Percentiles rank a stretch among this genome's conserved stretches.
These are phyloP conservation scores for Parnassius mnemosyne DNA, from an alignment of 2,888 invertebrate genomes.

Conservation along the genomic window DNA sequence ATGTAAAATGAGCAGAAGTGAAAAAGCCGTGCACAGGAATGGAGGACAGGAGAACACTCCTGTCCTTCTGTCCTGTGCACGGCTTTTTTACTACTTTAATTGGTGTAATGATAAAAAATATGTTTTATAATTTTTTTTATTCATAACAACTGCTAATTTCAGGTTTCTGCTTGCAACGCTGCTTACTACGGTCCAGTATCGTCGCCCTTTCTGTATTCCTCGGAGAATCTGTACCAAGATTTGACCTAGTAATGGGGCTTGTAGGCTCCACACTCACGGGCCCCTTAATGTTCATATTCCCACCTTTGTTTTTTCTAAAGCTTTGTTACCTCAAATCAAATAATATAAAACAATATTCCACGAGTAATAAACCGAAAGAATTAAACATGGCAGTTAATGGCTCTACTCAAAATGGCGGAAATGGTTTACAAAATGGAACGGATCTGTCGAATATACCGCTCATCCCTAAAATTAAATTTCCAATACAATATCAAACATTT, in stretches of 20 bases:
- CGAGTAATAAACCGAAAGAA: constrained; percentile 16
- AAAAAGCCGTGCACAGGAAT: too few species aligned
- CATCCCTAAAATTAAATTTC: constrained; percentile 38
- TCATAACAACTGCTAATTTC: constrained; percentile 39
- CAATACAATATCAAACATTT: constrained; percentile 60
- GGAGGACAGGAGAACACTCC: too few species aligned
- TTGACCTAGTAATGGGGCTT: constrained; percentile 92
- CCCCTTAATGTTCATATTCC: constrained; percentile 91
- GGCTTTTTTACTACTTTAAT: too few species aligned
- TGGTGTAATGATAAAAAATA: not conserved
- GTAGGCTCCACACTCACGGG: constrained; percentile 92
- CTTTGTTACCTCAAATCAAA: constrained; percentile 77
- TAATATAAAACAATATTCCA: constrained; percentile 20
- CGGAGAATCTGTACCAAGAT: constrained; percentile 90
- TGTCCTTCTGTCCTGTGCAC: too few species aligned
- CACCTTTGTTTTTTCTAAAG: constrained; percentile 89
- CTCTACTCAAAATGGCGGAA: constrained; percentile 31
- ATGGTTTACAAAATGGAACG: constrained; percentile 29
- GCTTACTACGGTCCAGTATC: constrained; percentile 85
- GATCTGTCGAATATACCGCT: constrained; percentile 50
- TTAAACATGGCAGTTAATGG: not conserved
- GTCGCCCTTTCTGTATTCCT: constrained; percentile 86
- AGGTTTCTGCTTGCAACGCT: constrained; percentile 89
- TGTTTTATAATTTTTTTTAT: too few species aligned
- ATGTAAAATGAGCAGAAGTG: too few species aligned